These are phyloP conservation scores for Nyctalus aviator DNA, from an alignment of 2,797 vertebrate species.

Conservation along the genomic window DNA sequence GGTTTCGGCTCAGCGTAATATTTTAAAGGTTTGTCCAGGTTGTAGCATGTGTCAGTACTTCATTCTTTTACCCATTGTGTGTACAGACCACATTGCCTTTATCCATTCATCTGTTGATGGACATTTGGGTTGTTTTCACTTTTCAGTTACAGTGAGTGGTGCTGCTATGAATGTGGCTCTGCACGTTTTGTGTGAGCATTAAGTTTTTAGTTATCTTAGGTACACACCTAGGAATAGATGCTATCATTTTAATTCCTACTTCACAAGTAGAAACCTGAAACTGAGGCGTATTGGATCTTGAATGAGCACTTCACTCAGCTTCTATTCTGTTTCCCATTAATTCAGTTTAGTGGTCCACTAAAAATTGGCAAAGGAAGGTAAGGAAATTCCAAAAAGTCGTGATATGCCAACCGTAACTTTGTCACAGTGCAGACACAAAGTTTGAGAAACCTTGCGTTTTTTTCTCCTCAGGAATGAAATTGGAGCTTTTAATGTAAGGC, in stretches of 20 bases:
- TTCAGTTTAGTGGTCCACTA: neutral
- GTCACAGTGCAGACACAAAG: neutral
- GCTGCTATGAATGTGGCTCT: neutral
- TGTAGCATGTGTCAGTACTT: neutral
- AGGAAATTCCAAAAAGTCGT: neutral
- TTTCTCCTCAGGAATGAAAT: conserved; percentile 50
- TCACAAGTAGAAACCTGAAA: neutral
- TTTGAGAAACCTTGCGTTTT: neutral
- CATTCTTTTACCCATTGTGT: neutral
- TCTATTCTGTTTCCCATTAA: neutral
- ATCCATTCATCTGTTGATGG: neutral
- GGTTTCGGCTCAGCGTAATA: neutral
- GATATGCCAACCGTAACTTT: neutral
- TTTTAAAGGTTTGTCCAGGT: neutral
- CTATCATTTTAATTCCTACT: neutral
- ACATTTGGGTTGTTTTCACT: neutral
- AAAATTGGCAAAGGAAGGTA: neutral
- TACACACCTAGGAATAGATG: neutral
- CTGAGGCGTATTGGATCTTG: neutral
- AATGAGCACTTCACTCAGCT: neutral
- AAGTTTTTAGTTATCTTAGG: neutral
- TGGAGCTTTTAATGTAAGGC: conserved; percentile 30
- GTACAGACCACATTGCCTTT: neutral
- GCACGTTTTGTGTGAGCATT: neutral
- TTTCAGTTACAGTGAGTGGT: neutral